Evolutionary conservation across 2,888 invertebrate genomes (phyloP), one percentile per base, ranked within the genome.

Genomic region (Cephonodes hylas): DNA sequence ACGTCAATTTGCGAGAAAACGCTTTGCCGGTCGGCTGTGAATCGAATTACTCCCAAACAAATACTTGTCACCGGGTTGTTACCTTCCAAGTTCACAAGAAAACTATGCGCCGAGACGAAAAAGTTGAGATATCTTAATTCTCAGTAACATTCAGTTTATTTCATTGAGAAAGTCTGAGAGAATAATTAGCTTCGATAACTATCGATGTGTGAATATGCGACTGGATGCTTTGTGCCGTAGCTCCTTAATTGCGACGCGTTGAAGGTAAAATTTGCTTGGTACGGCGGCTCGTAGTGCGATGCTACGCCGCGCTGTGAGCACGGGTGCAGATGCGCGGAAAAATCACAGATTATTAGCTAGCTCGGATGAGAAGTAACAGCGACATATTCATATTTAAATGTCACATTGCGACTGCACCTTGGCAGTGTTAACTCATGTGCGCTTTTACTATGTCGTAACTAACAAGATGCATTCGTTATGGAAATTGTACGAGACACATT

Each of bases 341-440:
- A 91, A 90, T 90, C 86, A 76, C 68, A 85, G 81, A 84, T 90
- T 90, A 91, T 90, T 89, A 91, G 81, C 80, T 67, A 76, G 71
- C 77, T 80, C 74, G 70, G 72, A 68, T 68, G 76, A 74, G 80
- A 75, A 77, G 81, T 74, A 65, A 72, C 72, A 72, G 68, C 83
- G 87, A 85, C 86, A 85, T 83, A 89, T 90, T 91, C 91, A 90
- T 89, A 91, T 91, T 90, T 85, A 89, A 90, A 91, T 91, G 84
- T 84, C 83, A 81, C 77, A 76, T 74, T 81, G 83, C 78, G 76
- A 80, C 74, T 81, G 79, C 79, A 79, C 73, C 74, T 69, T 70
- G 71, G 66, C 63, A 67, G 76, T 71, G 78, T 75, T 80, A 81
- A 77, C 82, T 86, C 86, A 80, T 80, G 85, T 82, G 83, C 75